These are phyloP conservation scores for Drosophila persimilis DNA, from an alignment of 1,140 invertebrate species.

Conservation along the genomic window DNA sequence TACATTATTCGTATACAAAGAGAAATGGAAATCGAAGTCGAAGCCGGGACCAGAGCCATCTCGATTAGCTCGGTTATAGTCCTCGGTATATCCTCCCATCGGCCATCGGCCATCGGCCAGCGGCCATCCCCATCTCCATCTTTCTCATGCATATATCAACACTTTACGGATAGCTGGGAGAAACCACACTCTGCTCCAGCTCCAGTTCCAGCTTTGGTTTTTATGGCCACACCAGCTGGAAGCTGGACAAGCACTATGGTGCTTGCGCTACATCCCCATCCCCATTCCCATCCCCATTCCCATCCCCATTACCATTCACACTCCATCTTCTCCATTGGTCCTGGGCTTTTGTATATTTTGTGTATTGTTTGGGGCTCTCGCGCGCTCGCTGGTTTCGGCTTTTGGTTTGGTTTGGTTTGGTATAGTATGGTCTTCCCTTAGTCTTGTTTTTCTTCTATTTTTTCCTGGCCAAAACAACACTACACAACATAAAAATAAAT, in stretches of 20 bases:
- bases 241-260: constrained; percentile 58
- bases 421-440: constrained; percentile 7
- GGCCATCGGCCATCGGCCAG: background rate
- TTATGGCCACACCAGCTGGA: constrained; percentile 74
- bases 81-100: constrained; percentile 6
- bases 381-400: constrained; percentile 40
- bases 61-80: constrained; percentile 38
- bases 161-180: constrained; percentile 57
- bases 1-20: constrained; percentile 26
- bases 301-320: background rate
- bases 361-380: constrained; percentile 59
- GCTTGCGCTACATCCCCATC: no score
- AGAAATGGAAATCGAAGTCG: constrained; percentile 7
- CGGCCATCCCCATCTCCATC: constrained; percentile 1
- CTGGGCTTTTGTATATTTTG: constrained; percentile 67
- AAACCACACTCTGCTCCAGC: constrained; percentile 56
- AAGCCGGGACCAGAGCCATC: background rate
- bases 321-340: background rate
- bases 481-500: constrained; percentile 81
- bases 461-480: constrained; percentile 52
- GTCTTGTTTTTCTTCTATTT: constrained; percentile 13
- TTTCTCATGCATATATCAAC: constrained; percentile 63
- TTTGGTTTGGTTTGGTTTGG: constrained; percentile 3
- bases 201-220: constrained; percentile 67
- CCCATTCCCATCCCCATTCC: background rate